Evolutionary conservation across 2,888 invertebrate genomes (phyloP), one percentile per base, ranked within the genome.

Genomic region (Amblyjoppa proteus): DNA sequence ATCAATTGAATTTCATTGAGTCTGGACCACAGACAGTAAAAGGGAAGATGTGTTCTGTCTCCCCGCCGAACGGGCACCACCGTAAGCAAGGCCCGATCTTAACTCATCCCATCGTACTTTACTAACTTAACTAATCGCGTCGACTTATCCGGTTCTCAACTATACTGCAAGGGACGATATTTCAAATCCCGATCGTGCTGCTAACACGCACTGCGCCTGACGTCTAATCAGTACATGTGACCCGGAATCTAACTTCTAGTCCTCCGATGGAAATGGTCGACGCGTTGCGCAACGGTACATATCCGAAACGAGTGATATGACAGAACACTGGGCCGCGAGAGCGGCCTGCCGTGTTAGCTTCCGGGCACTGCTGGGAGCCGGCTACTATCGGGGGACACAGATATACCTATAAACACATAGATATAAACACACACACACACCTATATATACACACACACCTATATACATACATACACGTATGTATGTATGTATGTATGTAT

Each of bases 241-340:
- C 76, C 76, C 76, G 68, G 76, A 76, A 76, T 64, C 34, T 64
- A 34, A 34, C 64, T 64, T 31, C 64, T 64, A n/a, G 28, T 64
- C 31, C 64, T 64, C 64, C 64, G 34, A 34, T 34, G 58, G 58
- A 58, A 58, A 25, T 11, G 58, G 28, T 28, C 31, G 64, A 34
- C 34, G 16, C 64, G 64, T 34, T n/a, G 31, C 56, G 58, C 66
- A 76, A 76, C 53, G 76, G 49, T 61, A 51, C 45, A 16, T 49
- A 49, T 28, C 58, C 79, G 61, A 61, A 79, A 79, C 61, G 79
- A 61, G 70, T 49, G 79, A 71, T 64, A 70, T 61, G 20, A 71
- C 61, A 71, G 34, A 34, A 69, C 68, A 45, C 13, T 6, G 34
- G 38, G 25, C 38, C 79, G 20, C 41, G 16, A 49, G 41, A 69